phyloP scores from a whole-genome alignment of 1,140 invertebrate species.

The Vollenhovia emeryi region DNA sequence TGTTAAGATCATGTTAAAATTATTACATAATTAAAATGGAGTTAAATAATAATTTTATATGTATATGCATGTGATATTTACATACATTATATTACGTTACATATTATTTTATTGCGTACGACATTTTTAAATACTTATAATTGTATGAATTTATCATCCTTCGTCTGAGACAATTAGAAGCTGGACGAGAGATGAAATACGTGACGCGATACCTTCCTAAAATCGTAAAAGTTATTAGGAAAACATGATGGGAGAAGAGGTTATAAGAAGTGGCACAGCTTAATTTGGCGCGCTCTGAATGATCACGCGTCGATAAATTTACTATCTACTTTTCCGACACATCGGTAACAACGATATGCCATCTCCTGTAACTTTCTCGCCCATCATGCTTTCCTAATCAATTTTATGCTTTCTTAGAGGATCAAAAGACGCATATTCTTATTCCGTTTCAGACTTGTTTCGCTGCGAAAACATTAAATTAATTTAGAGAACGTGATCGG shows the following conservation, averaged over 20 bases:
- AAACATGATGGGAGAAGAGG: neutral
- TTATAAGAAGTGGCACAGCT: neutral
- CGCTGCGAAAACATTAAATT: no score
- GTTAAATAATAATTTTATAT: no score
- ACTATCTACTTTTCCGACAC: neutral
- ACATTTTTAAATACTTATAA: no score
- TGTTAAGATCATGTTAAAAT: no score
- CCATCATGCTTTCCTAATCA: neutral
- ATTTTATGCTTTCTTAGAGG: neutral
- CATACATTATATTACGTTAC: no score
- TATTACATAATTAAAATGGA: no score
- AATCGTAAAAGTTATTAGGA: conserved; percentile 20
- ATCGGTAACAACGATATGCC: neutral
- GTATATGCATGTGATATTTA: no score
- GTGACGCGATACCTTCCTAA: neutral
- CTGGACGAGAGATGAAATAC: neutral
- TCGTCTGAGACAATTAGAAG: neutral
- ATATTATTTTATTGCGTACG: no score
- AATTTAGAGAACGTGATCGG: neutral
- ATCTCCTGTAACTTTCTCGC: neutral
- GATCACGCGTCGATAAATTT: neutral
- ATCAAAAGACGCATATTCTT: neutral
- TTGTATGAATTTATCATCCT: no score
- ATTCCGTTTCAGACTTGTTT: neutral
- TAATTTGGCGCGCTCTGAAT: neutral